A percentile compares a stretch with the other conserved stretches of the same genome.
Evolutionary conservation across 2,888 invertebrate species (phyloP).

Genomic region (Aelia acuminata): DNA sequence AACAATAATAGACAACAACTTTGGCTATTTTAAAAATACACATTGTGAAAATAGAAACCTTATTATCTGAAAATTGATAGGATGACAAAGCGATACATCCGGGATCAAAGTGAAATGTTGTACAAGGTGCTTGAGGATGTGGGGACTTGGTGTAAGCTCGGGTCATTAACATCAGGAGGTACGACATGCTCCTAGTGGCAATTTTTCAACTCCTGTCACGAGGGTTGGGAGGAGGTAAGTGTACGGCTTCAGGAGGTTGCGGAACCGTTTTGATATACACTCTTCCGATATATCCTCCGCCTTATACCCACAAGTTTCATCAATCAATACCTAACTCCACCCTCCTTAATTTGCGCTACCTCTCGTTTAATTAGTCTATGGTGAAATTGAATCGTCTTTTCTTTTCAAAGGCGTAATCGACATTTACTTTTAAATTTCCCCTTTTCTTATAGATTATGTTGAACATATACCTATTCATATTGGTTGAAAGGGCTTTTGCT

Average conservation of each 20-base stretch:
- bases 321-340: neutral
- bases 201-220: conserved; percentile 56
- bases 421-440: no score
- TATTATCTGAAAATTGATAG: neutral
- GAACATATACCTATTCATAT: no score
- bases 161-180: conserved; percentile 32
- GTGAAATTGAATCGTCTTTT: no score
- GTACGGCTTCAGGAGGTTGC: neutral
- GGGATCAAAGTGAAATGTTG: neutral
- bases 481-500: no score
- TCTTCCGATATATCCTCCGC: neutral
- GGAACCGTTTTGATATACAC: neutral
- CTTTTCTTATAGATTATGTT: no score
- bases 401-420: no score
- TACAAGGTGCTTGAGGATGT: conserved; percentile 31
- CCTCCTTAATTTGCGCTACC: neutral
- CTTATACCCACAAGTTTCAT: neutral
- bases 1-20: no score
- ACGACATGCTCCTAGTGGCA: neutral
- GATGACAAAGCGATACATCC: neutral
- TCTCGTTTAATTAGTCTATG: neutral
- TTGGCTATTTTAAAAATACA: no score
- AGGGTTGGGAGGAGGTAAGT: neutral
- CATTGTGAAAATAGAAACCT: no score
- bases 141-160: neutral